Base-by-base conservation (phyloP, 2,113 vertebrate species). In the Brachypodius melanocephalos region DNA sequence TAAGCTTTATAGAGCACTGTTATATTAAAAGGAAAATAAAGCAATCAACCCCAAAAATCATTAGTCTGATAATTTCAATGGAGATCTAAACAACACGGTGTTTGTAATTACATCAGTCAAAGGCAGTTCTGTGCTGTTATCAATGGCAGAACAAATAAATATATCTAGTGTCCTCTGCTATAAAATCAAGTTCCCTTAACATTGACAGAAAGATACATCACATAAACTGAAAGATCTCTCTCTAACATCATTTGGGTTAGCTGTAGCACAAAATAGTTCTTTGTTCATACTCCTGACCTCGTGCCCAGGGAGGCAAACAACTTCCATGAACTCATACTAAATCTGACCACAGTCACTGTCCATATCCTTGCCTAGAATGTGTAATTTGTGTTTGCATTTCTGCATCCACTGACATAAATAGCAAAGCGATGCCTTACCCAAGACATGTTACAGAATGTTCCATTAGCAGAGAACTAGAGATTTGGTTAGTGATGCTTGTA, bases 311-410 rank as follows among this genome's bases (percentile, higher is more conserved):
- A 54, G 12, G 14, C 31, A 87, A 77, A 84, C 42, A 31, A 14
- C 38, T 58, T 16, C 7, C 34, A 12, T 5, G 28, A 69, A 54
- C 13, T 38, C 32, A 17, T 6, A 38, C 42, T 55, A 45, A 66
- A 43, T 12, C 28, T 20, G 40, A 43, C 7, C n/a, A 9, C 20
- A 7, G 13, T 49, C 36, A 29, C 57, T 15, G 14, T 12, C 10
- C 0, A 0, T 9, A 26, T 18, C 28, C 7, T 48, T 24, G 45
- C 61, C 40, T 48, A 58, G 28, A 67, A 59, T 2, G 16, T 6
- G 3, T 21, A 14, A 49, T 71, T 65, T 38, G 15, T 54, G 38
- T 61, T 77, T 54, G 9, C 14, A 13, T 48, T 84, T 86, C 80
- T 62, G 42, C 0, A 3, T 43, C 59, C 13, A 5, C 29, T 43